Conservation (phyloP, 1,140 invertebrate genomes). For the Eurosta solidaginis region DNA sequence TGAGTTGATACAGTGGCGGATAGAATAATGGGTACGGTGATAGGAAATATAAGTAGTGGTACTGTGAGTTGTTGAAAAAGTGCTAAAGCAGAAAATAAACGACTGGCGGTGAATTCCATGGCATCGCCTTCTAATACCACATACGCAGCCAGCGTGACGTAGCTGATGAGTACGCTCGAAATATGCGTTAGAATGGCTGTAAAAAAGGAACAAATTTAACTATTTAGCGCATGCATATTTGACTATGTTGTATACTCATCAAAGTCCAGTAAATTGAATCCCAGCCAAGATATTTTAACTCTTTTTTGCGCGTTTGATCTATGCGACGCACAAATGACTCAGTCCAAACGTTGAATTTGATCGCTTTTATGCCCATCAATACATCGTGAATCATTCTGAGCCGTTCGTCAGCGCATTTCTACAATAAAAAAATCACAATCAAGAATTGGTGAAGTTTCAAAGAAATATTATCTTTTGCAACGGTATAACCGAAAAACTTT, state of each 20-base stretch:
- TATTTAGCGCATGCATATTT: neutral
- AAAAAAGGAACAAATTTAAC: neutral
- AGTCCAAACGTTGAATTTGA: constrained; percentile 86
- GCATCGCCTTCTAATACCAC: constrained; percentile 47
- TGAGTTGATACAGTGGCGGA: constrained; percentile 73
- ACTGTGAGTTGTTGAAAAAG: constrained; percentile 81
- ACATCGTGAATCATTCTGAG: constrained; percentile 78
- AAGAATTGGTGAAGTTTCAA: too few relatives aligned
- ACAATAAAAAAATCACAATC: constrained; percentile 31
- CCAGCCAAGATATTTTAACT: constrained; percentile 73
- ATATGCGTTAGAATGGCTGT: constrained; percentile 67
- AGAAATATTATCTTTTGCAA: too few relatives aligned
- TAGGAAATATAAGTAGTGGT: constrained; percentile 77
- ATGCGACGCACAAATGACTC: constrained; percentile 72
- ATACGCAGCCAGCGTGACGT: constrained; percentile 73
- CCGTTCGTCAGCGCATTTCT: constrained; percentile 75
- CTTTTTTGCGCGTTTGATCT: constrained; percentile 68
- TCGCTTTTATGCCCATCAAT: constrained; percentile 78
- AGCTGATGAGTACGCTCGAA: constrained; percentile 72
- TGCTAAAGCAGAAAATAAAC: constrained; percentile 76
- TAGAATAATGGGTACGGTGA: constrained; percentile 78
- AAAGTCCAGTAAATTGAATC: constrained; percentile 77
- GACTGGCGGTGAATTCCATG: constrained; percentile 67
- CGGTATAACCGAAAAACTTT: too few relatives aligned
- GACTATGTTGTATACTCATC: constrained; percentile 64